Percentiles rank a stretch among this genome's conserved stretches.
phyloP scores from a whole-genome alignment of 2,113 vertebrate genomes.

The Phrynocephalus versicolor region DNA sequence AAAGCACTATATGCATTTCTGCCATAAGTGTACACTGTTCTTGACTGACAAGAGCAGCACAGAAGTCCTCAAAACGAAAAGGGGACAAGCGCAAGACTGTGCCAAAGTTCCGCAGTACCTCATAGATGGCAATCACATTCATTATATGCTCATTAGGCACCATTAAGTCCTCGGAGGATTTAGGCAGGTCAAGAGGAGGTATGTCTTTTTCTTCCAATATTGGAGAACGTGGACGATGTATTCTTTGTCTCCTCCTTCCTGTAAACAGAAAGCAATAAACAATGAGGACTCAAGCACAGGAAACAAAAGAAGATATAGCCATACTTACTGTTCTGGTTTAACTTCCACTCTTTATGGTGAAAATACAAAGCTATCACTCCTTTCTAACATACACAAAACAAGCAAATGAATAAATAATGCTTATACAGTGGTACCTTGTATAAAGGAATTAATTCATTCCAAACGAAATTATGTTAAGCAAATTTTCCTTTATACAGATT shows the following conservation, averaged over 20 bases:
- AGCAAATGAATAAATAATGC: slow-evolving; percentile 13
- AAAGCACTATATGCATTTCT: slow-evolving; percentile 91
- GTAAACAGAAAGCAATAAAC: slow-evolving; percentile 50
- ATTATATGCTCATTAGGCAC: slow-evolving; percentile 92
- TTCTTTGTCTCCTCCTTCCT: slow-evolving; percentile 87
- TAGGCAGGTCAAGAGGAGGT: slow-evolving; percentile 88
- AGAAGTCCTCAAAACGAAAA: slow-evolving; percentile 98
- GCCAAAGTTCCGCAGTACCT: slow-evolving; percentile 96
- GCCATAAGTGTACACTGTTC: slow-evolving; percentile 98
- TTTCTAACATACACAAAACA: background rate
- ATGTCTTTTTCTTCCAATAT: slow-evolving; percentile 95
- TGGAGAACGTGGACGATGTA: slow-evolving; percentile 89
- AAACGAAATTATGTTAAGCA: no score
- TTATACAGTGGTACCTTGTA: no score
- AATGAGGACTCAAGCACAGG: slow-evolving; percentile 36
- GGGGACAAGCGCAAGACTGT: slow-evolving; percentile 93
- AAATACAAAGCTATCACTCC: background rate
- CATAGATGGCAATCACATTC: slow-evolving; percentile 91
- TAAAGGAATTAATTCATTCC: no score
- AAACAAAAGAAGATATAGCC: background rate
- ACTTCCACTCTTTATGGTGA: background rate
- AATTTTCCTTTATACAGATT: no score
- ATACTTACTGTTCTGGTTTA: background rate
- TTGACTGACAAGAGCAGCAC: slow-evolving; percentile 91
- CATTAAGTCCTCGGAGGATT: slow-evolving; percentile 94